Conservation (phyloP, 2,797 vertebrate species). For the Morelia viridis region DNA sequence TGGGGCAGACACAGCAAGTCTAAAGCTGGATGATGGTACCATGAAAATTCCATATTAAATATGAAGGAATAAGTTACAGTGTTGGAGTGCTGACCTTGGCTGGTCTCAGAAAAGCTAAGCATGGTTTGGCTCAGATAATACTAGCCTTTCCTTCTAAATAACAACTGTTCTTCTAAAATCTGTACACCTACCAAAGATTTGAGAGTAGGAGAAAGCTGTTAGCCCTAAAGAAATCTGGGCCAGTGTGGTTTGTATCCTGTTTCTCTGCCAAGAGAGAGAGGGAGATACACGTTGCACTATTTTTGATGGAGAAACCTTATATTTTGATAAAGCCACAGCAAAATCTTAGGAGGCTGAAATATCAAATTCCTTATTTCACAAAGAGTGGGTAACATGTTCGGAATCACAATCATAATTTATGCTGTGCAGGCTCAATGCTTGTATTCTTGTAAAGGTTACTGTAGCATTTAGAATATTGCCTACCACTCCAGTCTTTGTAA, state of each 20-base stretch:
- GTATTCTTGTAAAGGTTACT: neutral
- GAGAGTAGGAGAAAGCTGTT: neutral
- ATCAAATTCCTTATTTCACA: neutral
- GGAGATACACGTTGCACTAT: too few species aligned
- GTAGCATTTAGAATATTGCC: neutral
- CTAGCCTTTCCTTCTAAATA: neutral
- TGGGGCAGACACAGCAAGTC: neutral
- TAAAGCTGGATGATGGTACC: neutral
- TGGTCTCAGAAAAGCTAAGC: neutral
- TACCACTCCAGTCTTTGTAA: neutral
- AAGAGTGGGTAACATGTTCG: neutral
- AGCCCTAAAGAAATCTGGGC: neutral
- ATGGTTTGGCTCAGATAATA: neutral
- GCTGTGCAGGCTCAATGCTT: neutral
- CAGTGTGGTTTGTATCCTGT: too few species aligned
- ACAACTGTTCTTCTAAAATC: neutral
- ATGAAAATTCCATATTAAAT: neutral
- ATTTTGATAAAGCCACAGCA: neutral
- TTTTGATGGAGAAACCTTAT: neutral
- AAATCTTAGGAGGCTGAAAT: neutral
- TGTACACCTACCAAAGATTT: neutral
- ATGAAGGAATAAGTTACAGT: neutral
- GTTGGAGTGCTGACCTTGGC: neutral
- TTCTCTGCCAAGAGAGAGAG: neutral
- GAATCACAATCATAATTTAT: neutral